phyloP scores from a whole-genome alignment of 2,888 invertebrate species.

The Ichneumon xanthorius region DNA sequence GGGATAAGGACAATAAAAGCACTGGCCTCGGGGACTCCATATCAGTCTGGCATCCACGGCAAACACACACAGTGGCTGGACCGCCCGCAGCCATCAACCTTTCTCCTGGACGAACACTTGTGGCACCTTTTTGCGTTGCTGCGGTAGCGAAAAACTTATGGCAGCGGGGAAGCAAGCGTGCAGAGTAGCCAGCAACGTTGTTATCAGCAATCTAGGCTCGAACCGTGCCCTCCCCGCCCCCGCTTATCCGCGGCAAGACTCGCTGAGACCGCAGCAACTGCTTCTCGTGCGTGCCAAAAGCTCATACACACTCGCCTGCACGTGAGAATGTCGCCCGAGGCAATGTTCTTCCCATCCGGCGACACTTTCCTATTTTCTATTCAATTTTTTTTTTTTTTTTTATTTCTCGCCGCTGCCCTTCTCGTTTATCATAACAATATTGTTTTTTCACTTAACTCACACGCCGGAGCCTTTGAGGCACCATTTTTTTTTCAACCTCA shows the following conservation, averaged over 20 bases:
- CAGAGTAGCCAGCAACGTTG: slow-evolving; percentile 15
- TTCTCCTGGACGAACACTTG: slow-evolving; percentile 39
- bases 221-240: background rate
- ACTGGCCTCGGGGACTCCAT: slow-evolving; percentile 38
- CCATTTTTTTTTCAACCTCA: background rate
- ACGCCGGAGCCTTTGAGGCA: background rate
- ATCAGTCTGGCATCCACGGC: slow-evolving; percentile 46
- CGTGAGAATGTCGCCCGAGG: slow-evolving; percentile 25
- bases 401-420: background rate
- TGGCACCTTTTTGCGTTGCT: slow-evolving; percentile 47
- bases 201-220: slow-evolving; percentile 24
- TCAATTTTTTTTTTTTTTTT: background rate
- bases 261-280: slow-evolving; percentile 35
- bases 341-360: slow-evolving; percentile 5
- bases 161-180: background rate
- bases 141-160: slow-evolving; percentile 13
- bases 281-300: slow-evolving; percentile 46
- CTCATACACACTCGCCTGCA: slow-evolving; percentile 17
- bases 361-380: slow-evolving; percentile 3
- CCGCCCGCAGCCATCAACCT: slow-evolving; percentile 51
- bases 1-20: slow-evolving; percentile 54
- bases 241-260: slow-evolving; percentile 39
- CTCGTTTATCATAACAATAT: slow-evolving; percentile 21
- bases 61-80: slow-evolving; percentile 17
- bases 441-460: slow-evolving; percentile 10